Evolutionary conservation across 2,888 invertebrate species (phyloP), one percentile per base, ranked within the genome.

Genomic region (Diloba caeruleocephala): DNA sequence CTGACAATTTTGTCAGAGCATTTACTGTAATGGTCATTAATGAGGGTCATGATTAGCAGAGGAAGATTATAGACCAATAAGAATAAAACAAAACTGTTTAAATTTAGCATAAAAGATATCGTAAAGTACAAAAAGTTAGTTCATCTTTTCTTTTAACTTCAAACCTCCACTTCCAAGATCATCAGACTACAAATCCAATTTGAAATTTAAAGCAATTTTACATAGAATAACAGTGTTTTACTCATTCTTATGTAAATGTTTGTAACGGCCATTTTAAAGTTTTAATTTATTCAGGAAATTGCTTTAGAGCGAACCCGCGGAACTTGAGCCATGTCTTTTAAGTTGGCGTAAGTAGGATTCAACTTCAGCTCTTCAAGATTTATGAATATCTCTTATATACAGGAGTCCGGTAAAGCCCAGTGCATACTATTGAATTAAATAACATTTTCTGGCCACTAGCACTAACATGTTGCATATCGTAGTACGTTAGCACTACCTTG

Each of bases 251-350:
- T 84, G 84, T 80, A 84, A 85, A 84, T 75, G 71, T 73, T 78
- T 73, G 51, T 73, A 78, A 79, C 68, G 72, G 77, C 77, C 74
- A 81, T 80, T 81, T 80, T 67, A 71, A 85, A 87, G 75, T 87
- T 87, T 72, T 81, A 85, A 87, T 86, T 82, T 85, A 83, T 85
- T 75, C 82, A 52, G 56, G 70, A 80, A 79, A 81, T 79, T 78
- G 71, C 72, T 79, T 79, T 61, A 76, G 55, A 71, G 62, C 57
- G 38, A 58, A 56, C 44, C 66, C 46, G 28, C 34, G 31, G 44
- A 59, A 56, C 59, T 69, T 15, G 14, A 23, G 45, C 38, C 42
- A 46, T 51, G 45, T 59, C 66, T 60, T 50, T 38, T 46, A 54
- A 41, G 38, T 65, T 60, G 19, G 28, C 34, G 43, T 38, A 43